Percentiles rank a stretch among this genome's conserved stretches.
phyloP scores from a whole-genome alignment of 2,888 invertebrate genomes.

The Anorthoa munda region DNA sequence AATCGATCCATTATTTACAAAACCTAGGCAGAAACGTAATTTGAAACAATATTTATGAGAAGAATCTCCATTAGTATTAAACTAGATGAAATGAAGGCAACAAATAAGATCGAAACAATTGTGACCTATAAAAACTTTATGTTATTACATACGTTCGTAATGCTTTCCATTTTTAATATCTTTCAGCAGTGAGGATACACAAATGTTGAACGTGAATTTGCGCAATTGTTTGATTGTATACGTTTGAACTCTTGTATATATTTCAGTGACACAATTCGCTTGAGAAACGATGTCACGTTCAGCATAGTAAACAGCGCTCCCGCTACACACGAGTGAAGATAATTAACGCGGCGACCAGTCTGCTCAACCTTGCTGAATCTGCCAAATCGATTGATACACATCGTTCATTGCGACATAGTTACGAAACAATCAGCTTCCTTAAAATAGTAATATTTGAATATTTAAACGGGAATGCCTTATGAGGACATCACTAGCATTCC shows the following conservation, averaged over 20 bases:
- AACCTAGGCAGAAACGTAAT: slow-evolving; percentile 19
- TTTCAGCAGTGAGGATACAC: slow-evolving; percentile 12
- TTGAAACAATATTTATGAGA: slow-evolving; percentile 26
- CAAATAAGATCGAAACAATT: slow-evolving; percentile 20
- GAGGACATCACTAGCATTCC: slow-evolving; percentile 85
- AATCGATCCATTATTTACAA: slow-evolving; percentile 39
- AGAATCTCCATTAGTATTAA: slow-evolving; percentile 1
- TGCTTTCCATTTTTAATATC: slow-evolving; percentile 18
- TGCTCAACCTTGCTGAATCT: slow-evolving; percentile 52
- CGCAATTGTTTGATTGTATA: slow-evolving; percentile 25
- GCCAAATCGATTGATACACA: slow-evolving; percentile 64
- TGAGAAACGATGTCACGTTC: slow-evolving; percentile 54
- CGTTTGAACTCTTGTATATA: slow-evolving; percentile 34
- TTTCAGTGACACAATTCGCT: slow-evolving; percentile 54
- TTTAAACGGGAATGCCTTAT: slow-evolving; percentile 78
- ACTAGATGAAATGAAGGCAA: slow-evolving; percentile 19
- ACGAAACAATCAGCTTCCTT: slow-evolving; percentile 72
- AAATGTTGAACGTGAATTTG: slow-evolving; percentile 7
- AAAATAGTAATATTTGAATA: slow-evolving; percentile 79
- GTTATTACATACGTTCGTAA: slow-evolving; percentile 15
- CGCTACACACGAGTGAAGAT: slow-evolving; percentile 54
- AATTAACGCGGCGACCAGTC: slow-evolving; percentile 53
- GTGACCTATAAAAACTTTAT: slow-evolving; percentile 26
- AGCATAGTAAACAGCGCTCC: slow-evolving; percentile 45
- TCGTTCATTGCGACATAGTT: slow-evolving; percentile 65